These are phyloP conservation scores for Poecilia wingei DNA, from an alignment of 2,797 vertebrate genomes.

Conservation along the genomic window DNA sequence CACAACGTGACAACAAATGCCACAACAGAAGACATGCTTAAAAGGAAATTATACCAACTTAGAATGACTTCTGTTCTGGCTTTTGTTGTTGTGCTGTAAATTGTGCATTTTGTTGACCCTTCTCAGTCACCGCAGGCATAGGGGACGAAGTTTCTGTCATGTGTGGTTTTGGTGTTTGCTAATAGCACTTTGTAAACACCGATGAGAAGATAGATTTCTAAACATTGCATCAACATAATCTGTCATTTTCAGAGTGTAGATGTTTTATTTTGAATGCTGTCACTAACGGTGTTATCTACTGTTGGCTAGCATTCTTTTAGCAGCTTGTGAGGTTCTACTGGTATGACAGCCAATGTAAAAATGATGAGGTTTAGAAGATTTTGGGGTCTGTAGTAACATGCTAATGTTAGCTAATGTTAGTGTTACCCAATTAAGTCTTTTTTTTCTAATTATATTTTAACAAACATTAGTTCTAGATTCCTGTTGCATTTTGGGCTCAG, in stretches of 20 bases:
- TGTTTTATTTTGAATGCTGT: not conserved
- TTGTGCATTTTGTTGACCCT: not conserved
- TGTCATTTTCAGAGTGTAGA: not conserved
- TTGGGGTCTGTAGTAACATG: not conserved
- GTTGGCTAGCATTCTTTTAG: not conserved
- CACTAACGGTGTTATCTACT: not conserved
- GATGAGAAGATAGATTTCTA: not conserved
- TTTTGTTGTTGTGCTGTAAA: not conserved
- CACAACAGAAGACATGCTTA: not conserved
- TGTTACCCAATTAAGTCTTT: not conserved
- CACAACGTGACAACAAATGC: not conserved
- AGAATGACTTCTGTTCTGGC: not conserved
- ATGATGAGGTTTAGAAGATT: not conserved
- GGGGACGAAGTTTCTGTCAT: not conserved
- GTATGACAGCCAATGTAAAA: not conserved
- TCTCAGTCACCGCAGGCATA: not conserved
- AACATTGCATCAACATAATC: not conserved
- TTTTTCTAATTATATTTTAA: not conserved
- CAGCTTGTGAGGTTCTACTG: not conserved
- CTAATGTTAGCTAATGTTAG: not conserved
- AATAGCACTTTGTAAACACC: not conserved
- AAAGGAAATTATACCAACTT: not conserved
- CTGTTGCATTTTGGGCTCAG: not conserved
- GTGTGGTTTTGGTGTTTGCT: not conserved
- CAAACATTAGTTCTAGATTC: not conserved